Evolutionary conservation across 2,797 vertebrate genomes (phyloP).

Genomic region (Lithobates sylvaticus): DNA sequence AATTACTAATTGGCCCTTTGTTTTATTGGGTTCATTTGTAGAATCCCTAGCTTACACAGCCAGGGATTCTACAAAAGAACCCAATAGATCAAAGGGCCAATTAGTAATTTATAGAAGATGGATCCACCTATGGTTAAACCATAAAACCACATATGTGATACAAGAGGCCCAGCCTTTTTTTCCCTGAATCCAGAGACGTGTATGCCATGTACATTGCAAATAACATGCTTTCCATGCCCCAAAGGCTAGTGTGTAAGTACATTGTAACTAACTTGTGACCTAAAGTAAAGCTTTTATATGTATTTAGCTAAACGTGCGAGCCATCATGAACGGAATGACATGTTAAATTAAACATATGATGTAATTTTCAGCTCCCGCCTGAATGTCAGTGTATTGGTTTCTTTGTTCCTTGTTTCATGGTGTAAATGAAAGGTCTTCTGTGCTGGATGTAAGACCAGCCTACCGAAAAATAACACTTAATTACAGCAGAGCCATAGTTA

Average conservation of each 20-base stretch:
- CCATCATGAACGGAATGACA: not conserved
- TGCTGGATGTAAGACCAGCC: not conserved
- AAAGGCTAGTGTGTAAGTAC: not conserved
- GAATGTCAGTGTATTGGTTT: not conserved
- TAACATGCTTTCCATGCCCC: not conserved
- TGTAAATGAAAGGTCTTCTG: not conserved
- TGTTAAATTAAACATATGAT: not conserved
- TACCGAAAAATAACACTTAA: not conserved
- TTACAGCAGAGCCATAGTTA: not conserved
- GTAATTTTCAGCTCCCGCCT: constrained; percentile 11
- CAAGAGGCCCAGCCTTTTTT: too few relatives aligned
- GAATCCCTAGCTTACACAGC: too few relatives aligned
- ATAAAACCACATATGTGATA: too few relatives aligned
- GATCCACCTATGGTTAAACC: too few relatives aligned
- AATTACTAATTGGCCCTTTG: too few relatives aligned
- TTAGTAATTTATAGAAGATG: too few relatives aligned
- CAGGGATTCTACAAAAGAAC: too few relatives aligned
- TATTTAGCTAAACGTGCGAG: not conserved
- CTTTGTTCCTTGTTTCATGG: not conserved
- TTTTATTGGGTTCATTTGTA: too few relatives aligned
- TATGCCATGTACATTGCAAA: too few relatives aligned
- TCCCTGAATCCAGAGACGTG: too few relatives aligned
- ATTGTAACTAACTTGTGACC: not conserved
- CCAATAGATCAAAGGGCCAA: too few relatives aligned
- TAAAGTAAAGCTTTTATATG: not conserved